phyloP scores from a whole-genome alignment of 2,888 invertebrate genomes.

The Sericinus montela region DNA sequence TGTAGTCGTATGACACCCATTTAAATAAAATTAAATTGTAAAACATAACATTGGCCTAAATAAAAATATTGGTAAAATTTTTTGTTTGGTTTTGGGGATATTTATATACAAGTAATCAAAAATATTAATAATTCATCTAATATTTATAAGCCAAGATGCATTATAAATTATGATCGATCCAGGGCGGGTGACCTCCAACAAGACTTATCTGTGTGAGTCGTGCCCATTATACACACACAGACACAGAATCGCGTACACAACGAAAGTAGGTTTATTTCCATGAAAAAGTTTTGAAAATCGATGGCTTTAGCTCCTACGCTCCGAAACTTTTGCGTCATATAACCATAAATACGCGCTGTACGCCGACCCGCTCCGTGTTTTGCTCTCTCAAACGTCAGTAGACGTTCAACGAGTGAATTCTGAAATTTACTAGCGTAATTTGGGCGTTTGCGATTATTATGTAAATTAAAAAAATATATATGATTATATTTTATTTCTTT shows the following conservation, averaged over 20 bases:
- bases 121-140: no score
- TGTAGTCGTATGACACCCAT: no score
- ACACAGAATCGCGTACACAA: constrained; percentile 52
- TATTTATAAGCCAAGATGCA: no score
- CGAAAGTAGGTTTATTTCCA: constrained; percentile 79
- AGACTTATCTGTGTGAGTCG: constrained; percentile 41
- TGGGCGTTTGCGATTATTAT: constrained; percentile 40
- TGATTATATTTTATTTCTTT: no score
- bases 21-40: no score
- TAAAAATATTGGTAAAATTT: no score
- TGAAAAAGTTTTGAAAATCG: constrained; percentile 81
- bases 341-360: constrained; percentile 68
- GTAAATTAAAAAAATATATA: constrained; percentile 19
- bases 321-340: constrained; percentile 74
- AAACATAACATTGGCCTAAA: no score
- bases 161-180: constrained; percentile 23
- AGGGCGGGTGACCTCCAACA: constrained; percentile 60
- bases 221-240: constrained; percentile 48
- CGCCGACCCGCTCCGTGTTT: constrained; percentile 56
- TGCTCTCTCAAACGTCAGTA: constrained; percentile 49
- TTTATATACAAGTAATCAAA: no score
- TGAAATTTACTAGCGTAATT: constrained; percentile 54
- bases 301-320: constrained; percentile 77
- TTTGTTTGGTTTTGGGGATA: no score
- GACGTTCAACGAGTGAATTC: constrained; percentile 46